Conservation (phyloP, 2,888 invertebrate species). For the Notodromas monacha region DNA sequence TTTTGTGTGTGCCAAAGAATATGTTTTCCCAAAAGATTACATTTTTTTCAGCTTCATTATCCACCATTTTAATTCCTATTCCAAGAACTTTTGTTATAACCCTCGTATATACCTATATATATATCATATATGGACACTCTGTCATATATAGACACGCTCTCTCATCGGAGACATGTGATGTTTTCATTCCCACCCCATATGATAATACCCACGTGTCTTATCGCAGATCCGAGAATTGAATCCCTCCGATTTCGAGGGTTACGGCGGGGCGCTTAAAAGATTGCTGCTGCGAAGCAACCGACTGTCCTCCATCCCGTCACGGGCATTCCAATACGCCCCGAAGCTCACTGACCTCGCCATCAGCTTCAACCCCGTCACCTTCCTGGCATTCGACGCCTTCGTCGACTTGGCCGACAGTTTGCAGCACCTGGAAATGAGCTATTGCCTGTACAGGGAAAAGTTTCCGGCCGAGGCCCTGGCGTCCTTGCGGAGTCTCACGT, state of each 20-base stretch:
- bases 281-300: slow-evolving; percentile 50
- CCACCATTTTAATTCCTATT: no score
- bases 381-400: slow-evolving; percentile 46
- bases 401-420: slow-evolving; percentile 36
- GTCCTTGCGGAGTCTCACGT: slow-evolving; percentile 35
- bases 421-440: slow-evolving; percentile 51
- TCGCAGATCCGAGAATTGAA: no score
- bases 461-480: slow-evolving; percentile 40
- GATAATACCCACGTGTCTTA: no score
- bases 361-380: slow-evolving; percentile 58
- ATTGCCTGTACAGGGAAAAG: slow-evolving; percentile 40
- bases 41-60: no score
- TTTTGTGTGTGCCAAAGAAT: no score
- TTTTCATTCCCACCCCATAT: no score
- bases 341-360: slow-evolving; percentile 55
- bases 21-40: no score
- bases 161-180: no score
- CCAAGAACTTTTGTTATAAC: no score
- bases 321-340: slow-evolving; percentile 34
- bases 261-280: slow-evolving; percentile 44
- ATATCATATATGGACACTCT: no score
- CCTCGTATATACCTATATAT: no score
- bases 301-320: slow-evolving; percentile 30
- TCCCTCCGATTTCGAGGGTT: slow-evolving; percentile 39
- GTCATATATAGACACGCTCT: no score